phyloP scores from a whole-genome alignment of 2,888 invertebrate species.

The Rhimphoctona megacephalus region DNA sequence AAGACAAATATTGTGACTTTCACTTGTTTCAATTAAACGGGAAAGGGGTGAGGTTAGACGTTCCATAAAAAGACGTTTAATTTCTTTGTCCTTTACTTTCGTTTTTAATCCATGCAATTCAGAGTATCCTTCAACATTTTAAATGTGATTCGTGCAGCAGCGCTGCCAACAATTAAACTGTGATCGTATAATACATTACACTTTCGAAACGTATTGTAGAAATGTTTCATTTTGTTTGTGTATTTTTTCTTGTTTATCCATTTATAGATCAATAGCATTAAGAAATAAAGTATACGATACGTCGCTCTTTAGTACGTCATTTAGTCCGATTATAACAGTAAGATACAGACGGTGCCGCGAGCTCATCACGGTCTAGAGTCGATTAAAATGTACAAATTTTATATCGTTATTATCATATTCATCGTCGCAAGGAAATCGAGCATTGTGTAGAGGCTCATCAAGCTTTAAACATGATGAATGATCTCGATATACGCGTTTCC shows the following conservation, averaged over 20 bases:
- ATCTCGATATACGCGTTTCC: conserved; percentile 15
- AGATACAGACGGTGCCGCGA: conserved; percentile 62
- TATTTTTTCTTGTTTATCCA: conserved; percentile 13
- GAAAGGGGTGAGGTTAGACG: neutral
- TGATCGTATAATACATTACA: conserved; percentile 62
- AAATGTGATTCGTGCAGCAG: conserved; percentile 57
- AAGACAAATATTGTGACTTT: conserved; percentile 18
- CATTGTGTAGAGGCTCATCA: neutral
- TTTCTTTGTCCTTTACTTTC: conserved; percentile 25
- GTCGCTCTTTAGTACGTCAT: conserved; percentile 12
- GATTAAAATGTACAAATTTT: conserved; percentile 63
- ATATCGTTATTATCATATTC: conserved; percentile 25
- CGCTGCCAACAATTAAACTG: conserved; percentile 61
- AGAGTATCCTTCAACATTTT: conserved; percentile 56
- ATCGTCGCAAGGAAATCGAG: conserved; percentile 12
- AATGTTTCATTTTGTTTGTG: conserved; percentile 30
- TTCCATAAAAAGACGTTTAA: neutral
- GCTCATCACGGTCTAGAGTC: conserved; percentile 35
- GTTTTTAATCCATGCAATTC: conserved; percentile 56
- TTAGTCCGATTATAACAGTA: conserved; percentile 33
- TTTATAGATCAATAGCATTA: conserved; percentile 17
- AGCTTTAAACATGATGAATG: conserved; percentile 10
- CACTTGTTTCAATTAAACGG: conserved; percentile 23
- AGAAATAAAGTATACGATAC: neutral
- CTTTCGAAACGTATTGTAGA: conserved; percentile 54